phyloP scores from a whole-genome alignment of 1,140 invertebrate species.

The Tetranychus urticae region DNA sequence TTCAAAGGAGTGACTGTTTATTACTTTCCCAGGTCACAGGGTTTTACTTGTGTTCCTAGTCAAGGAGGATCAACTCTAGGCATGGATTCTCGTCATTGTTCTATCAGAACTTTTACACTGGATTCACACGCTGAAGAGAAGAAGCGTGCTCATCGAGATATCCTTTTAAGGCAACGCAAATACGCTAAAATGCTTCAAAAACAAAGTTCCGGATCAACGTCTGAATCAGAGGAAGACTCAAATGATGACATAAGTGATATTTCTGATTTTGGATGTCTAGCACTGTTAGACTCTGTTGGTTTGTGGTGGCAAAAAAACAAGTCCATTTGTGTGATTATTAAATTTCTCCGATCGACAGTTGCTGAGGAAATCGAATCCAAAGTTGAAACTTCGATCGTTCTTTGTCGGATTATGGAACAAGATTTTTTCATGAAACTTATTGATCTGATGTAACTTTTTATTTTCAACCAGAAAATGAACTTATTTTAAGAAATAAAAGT shows the following conservation, averaged over 20 bases:
- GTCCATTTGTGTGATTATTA: no score
- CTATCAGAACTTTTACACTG: constrained; percentile 46
- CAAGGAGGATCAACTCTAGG: constrained; percentile 73
- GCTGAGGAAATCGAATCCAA: no score
- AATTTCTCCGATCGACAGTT: no score
- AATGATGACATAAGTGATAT: constrained; percentile 49
- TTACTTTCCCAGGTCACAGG: constrained; percentile 81
- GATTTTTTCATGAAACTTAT: no score
- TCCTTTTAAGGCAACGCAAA: constrained; percentile 46
- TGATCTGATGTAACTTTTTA: no score
- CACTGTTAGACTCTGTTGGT: no score
- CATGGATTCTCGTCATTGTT: constrained; percentile 67
- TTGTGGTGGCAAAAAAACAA: no score
- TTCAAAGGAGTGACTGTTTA: constrained; percentile 82
- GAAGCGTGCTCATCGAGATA: constrained; percentile 51
- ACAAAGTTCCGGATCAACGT: constrained; percentile 5
- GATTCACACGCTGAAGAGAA: constrained; percentile 65
- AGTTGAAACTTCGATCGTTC: no score
- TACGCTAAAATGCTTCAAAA: constrained; percentile 21
- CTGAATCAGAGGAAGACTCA: constrained; percentile 12
- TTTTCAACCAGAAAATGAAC: no score
- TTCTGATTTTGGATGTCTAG: no score
- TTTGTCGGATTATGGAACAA: no score
- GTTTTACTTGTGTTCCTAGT: constrained; percentile 91
- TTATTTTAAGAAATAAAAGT: no score